A percentile compares a stretch with the other conserved stretches of the same genome.
Evolutionary conservation across 2,888 invertebrate species (phyloP).

Genomic region (Neria commutata): DNA sequence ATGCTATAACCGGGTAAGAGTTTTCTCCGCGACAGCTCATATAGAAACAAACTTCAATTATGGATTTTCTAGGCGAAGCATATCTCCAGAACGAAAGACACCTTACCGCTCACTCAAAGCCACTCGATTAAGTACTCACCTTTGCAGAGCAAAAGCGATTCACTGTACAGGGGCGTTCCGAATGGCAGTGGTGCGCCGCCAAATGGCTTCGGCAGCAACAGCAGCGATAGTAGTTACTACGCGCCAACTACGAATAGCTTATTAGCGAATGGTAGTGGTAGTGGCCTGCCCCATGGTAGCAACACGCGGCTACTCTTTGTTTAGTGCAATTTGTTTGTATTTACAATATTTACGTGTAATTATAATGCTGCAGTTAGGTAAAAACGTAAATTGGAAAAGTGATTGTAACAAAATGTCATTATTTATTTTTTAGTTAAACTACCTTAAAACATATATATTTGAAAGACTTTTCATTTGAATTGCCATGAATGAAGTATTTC

Average conservation of each 20-base stretch:
- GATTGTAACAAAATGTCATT: too few relatives aligned
- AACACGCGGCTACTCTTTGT: conserved; percentile 57
- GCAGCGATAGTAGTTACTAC: conserved; percentile 30
- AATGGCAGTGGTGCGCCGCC: conserved; percentile 35
- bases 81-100: conserved; percentile 67
- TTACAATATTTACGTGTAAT: background rate
- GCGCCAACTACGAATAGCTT: conserved; percentile 46
- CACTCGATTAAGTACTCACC: conserved; percentile 59
- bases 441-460: too few relatives aligned
- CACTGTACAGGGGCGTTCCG: conserved; percentile 44
- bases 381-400: too few relatives aligned
- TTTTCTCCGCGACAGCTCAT: background rate
- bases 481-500: too few relatives aligned
- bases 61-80: conserved; percentile 78
- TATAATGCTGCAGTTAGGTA: background rate
- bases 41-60: conserved; percentile 18
- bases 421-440: too few relatives aligned
- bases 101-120: conserved; percentile 64
- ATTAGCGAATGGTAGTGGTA: conserved; percentile 55
- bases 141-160: conserved; percentile 44
- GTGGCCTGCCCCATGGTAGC: conserved; percentile 47
- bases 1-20: conserved; percentile 80
- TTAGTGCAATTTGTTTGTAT: conserved; percentile 36
- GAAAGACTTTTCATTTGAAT: too few relatives aligned
- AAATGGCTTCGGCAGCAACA: conserved; percentile 29